These are phyloP conservation scores for Phaethornis superciliosus DNA, from an alignment of 2,113 vertebrate genomes.

Conservation along the genomic window DNA sequence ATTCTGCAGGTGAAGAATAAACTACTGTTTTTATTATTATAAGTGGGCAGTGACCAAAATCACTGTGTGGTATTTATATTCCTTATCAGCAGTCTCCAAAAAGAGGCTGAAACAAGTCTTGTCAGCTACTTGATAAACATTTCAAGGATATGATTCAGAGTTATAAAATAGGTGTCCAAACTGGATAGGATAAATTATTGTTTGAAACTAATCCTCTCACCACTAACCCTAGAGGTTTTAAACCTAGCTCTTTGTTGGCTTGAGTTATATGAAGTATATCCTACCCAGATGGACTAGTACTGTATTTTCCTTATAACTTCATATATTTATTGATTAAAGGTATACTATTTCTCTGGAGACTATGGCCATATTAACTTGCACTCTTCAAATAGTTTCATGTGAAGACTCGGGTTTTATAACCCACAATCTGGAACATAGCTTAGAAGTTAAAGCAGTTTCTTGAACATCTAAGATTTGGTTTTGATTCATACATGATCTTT, in stretches of 20 bases:
- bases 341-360: not conserved
- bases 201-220: not conserved
- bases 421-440: not conserved
- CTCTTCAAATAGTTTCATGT: not conserved
- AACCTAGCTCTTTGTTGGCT: not conserved
- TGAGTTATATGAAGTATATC: not conserved
- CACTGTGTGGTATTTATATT: not conserved
- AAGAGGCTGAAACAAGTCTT: not conserved
- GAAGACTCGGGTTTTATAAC: not conserved
- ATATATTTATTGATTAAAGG: not conserved
- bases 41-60: not conserved
- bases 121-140: not conserved
- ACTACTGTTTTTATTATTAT: not conserved
- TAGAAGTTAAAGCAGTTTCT: not conserved
- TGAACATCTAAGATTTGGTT: not conserved
- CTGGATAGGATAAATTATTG: not conserved
- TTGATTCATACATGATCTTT: not conserved
- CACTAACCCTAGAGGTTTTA: not conserved
- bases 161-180: not conserved
- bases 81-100: not conserved
- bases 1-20: not conserved
- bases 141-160: not conserved
- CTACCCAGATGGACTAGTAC: accelerated
- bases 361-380: not conserved
- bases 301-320: not conserved